These are phyloP conservation scores for Azemiops feae DNA, from an alignment of 2,113 vertebrate species.

Conservation along the genomic window DNA sequence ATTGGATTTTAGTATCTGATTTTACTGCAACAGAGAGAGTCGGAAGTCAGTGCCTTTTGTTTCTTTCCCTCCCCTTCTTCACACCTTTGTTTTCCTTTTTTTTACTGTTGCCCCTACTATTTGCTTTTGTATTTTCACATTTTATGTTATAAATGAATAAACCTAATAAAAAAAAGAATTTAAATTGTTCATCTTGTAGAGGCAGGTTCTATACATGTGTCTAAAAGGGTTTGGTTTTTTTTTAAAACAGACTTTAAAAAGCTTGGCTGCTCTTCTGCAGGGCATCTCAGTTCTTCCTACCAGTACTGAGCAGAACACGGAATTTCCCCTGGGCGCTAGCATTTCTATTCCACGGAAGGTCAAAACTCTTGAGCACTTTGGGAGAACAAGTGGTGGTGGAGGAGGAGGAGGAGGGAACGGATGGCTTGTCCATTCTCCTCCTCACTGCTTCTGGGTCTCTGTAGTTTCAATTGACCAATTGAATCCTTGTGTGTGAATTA, in stretches of 20 bases:
- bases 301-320: not conserved
- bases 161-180: too few species aligned
- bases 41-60: too few species aligned
- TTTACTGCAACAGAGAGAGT: too few species aligned
- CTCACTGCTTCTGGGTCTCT: not conserved
- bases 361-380: slow-evolving; percentile 2
- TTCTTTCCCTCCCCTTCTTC: too few species aligned
- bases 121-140: too few species aligned
- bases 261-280: not conserved
- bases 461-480: not conserved
- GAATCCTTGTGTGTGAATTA: slow-evolving; percentile 42
- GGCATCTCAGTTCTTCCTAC: not conserved
- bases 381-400: not conserved
- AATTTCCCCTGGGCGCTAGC: not conserved
- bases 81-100: too few species aligned
- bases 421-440: not conserved
- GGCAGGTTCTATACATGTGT: not conserved
- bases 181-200: not conserved
- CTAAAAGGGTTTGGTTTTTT: not conserved
- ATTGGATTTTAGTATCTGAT: too few species aligned
- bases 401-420: not conserved
- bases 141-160: too few species aligned
- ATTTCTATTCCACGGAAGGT: slow-evolving; percentile 1
- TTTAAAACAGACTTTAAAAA: not conserved
- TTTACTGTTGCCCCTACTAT: too few species aligned